Base-by-base conservation (phyloP, 37 sponge, comb jelly and placozoan genomes). In the Lycopodina hypogea region DNA sequence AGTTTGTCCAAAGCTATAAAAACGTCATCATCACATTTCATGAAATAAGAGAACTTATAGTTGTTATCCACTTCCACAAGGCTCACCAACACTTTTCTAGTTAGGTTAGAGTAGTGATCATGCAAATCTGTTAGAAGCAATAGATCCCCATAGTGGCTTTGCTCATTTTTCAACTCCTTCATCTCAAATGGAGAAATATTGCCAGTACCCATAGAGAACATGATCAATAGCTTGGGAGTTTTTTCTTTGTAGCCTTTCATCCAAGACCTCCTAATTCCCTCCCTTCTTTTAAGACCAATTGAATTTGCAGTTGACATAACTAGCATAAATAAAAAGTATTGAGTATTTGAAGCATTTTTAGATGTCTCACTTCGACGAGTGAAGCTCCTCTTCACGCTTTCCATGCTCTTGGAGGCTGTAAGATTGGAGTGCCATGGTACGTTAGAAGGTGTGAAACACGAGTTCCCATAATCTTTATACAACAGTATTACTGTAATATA, bases 21-120 rank as follows among this genome's bases (percentile, higher is more conserved):
- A 24, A 88, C 76, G 55, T 95, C 96, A 73, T 95, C 96, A 75
- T 95, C 96, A 71, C 90, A 84, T 63, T 95, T 95, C 68, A 95
- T 11, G 11, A 92, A n/a, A 51, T 87, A 95, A 0, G 64, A 59
- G 33, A 92, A 89, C 3, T 81, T n/a, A 6, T 79, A 52, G 38
- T 77, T 74, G 30, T 78, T n/a, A 68, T 56, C 69, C 21, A 71
- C 71, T 72, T 75, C 79, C 39, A 76, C 18, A 40, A 89, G 87
- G 14, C 71, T 72, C 23, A 76, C 21, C 26, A 95, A 53, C 18
- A 95, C 82, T 63, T 95, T 95, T 32, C 34, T 23, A 0, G 96
- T 89, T 24, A 95, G 72, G 35, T 80, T 86, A 14, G 41, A 35
- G 58, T 87, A 92, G 0, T 75, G 77, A 4, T 95, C 96, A 30